Evolutionary conservation across 2,797 vertebrate species (phyloP).

Genomic region (Pangasius djambal): DNA sequence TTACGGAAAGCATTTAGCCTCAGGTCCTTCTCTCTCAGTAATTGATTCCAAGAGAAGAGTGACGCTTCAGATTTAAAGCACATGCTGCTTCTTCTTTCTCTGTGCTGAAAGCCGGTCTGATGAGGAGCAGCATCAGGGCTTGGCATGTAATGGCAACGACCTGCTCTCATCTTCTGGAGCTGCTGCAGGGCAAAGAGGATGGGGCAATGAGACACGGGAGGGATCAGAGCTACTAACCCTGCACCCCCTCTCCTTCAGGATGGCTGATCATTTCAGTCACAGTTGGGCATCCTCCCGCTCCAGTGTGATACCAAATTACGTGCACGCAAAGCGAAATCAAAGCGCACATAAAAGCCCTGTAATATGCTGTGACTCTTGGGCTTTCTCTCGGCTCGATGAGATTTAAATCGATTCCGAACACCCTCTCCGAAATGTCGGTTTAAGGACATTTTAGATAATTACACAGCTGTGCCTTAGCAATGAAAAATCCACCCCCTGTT

Average conservation of each 20-base stretch:
- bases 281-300: constrained; percentile 53
- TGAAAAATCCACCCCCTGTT: constrained; percentile 46
- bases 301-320: constrained; percentile 58
- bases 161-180: constrained; percentile 33
- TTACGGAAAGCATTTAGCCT: constrained; percentile 33
- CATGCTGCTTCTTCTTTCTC: constrained; percentile 24
- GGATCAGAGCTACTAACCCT: constrained; percentile 41
- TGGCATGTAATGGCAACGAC: constrained; percentile 25
- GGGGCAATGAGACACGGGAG: constrained; percentile 11
- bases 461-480: constrained; percentile 61
- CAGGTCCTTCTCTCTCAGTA: not conserved
- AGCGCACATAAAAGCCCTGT: constrained; percentile 56
- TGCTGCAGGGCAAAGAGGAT: constrained; percentile 29
- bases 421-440: constrained; percentile 58
- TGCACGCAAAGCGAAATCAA: constrained; percentile 56
- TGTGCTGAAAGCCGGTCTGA: constrained; percentile 7
- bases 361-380: constrained; percentile 59
- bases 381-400: constrained; percentile 59
- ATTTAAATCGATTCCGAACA: constrained; percentile 62
- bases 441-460: constrained; percentile 64
- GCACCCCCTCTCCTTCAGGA: constrained; percentile 45
- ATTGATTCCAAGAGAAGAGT: constrained; percentile 32
- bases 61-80: constrained; percentile 17
- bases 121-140: constrained; percentile 23
- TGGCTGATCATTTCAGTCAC: constrained; percentile 54